Evolutionary conservation across 64 coral and sea anemone species (phyloP).

Genomic region (Stylophora pistillata): DNA sequence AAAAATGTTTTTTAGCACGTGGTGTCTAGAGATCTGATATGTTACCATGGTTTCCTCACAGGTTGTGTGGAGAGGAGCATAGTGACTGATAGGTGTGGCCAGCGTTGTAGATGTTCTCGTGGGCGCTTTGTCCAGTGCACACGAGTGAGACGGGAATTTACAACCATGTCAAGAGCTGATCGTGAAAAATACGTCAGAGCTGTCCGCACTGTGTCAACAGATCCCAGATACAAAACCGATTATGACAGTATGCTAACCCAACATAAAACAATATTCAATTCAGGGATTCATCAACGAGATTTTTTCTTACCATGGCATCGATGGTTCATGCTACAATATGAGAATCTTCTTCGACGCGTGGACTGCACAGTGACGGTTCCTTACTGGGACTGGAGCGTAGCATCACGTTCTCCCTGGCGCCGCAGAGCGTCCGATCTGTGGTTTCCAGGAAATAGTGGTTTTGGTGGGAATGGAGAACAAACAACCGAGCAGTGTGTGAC

Average conservation of each 20-base stretch:
- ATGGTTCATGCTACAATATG: constrained; percentile 77
- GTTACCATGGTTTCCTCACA: background rate
- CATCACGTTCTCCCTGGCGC: constrained; percentile 6
- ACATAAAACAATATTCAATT: constrained; percentile 41
- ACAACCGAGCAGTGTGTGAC: background rate
- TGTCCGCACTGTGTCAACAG: constrained; percentile 42
- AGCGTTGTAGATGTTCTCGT: constrained; percentile 46
- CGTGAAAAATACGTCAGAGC: constrained; percentile 50
- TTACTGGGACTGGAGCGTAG: constrained; percentile 69
- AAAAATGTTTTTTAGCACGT: no score
- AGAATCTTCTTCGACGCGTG: constrained; percentile 69
- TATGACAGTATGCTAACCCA: constrained; percentile 59
- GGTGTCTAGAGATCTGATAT: no score
- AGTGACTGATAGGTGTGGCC: constrained; percentile 33
- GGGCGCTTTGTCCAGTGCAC: constrained; percentile 34
- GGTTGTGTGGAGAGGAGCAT: constrained; percentile 33
- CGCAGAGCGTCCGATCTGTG: background rate
- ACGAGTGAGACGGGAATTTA: constrained; percentile 64
- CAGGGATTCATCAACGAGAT: constrained; percentile 22
- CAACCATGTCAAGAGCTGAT: constrained; percentile 45
- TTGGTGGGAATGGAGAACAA: constrained; percentile 54
- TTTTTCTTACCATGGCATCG: constrained; percentile 79
- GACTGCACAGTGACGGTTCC: constrained; percentile 66
- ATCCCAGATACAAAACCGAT: constrained; percentile 45
- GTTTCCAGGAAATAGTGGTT: constrained; percentile 46